Conservation (phyloP, 2,888 invertebrate genomes). For the Toxonevra muliebris region DNA sequence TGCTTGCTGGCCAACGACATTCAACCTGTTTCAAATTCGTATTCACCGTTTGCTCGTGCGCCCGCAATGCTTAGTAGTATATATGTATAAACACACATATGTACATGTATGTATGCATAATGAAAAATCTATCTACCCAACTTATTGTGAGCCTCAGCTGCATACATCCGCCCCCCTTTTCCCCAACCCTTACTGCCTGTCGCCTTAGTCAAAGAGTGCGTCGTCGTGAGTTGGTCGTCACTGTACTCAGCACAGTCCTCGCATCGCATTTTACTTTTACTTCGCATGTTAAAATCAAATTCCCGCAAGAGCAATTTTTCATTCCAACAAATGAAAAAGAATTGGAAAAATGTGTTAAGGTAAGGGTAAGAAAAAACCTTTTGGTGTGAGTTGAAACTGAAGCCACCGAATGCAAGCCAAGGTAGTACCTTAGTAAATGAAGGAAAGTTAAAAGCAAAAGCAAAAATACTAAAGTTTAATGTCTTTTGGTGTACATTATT, state of each 20-base stretch:
- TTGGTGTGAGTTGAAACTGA: too few species aligned
- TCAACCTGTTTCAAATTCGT: background rate
- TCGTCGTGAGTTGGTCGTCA: too few species aligned
- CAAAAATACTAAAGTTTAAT: too few species aligned
- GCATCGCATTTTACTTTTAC: conserved; percentile 37
- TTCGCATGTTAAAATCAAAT: conserved; percentile 62
- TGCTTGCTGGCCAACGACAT: background rate
- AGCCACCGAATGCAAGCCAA: too few species aligned
- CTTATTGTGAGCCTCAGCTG: background rate
- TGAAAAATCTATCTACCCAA: background rate
- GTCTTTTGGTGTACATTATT: too few species aligned
- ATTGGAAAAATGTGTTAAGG: conserved; percentile 42
- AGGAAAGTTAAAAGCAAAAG: too few species aligned
- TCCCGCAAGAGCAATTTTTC: conserved; percentile 63
- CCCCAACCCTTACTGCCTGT: conserved; percentile 16
- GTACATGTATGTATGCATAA: background rate
- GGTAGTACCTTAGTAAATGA: too few species aligned
- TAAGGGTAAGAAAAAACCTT: background rate
- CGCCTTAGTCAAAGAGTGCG: too few species aligned
- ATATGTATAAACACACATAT: background rate
- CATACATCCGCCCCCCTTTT: background rate
- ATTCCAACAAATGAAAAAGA: conserved; percentile 55
- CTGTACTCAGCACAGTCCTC: conserved; percentile 14
- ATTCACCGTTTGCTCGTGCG: background rate
- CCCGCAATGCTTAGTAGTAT: background rate